Conservation (phyloP, 1,140 invertebrate species). For the Cyphomyrmex costatus region DNA sequence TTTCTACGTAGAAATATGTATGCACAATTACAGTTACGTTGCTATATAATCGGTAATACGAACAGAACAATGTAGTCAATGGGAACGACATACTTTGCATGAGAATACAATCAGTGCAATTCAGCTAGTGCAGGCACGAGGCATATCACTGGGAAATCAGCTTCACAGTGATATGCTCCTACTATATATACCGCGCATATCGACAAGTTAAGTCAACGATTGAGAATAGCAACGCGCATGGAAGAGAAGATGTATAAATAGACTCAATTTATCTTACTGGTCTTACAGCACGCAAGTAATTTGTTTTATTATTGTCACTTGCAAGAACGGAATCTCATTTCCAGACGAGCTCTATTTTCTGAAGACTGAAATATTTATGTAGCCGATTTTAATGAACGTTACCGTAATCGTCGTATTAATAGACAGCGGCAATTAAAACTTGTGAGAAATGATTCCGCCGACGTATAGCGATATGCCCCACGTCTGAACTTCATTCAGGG, state of each 20-base stretch:
- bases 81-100: conserved; percentile 78
- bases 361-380: conserved; percentile 44
- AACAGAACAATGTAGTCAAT: conserved; percentile 61
- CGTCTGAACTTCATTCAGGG: conserved; percentile 55
- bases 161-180: conserved; percentile 27
- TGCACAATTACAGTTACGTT: conserved; percentile 65
- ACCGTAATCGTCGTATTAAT: conserved; percentile 68
- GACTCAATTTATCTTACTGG: conserved; percentile 68
- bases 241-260: conserved; percentile 66
- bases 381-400: conserved; percentile 53
- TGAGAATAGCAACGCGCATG: conserved; percentile 53
- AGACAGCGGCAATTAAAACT: conserved; percentile 75
- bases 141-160: conserved; percentile 75
- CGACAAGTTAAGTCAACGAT: conserved; percentile 73
- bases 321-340: neutral
- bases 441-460: conserved; percentile 54
- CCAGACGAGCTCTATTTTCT: neutral
- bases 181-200: conserved; percentile 58
- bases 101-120: conserved; percentile 82
- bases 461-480: conserved; percentile 38
- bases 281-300: conserved; percentile 12
- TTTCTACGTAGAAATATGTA: neutral
- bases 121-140: conserved; percentile 75
- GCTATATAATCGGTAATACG: conserved; percentile 66
- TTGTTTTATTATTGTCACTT: conserved; percentile 33